A percentile compares a stretch with the other conserved stretches of the same genome.
These are phyloP conservation scores for Drosophila siamana DNA, from an alignment of 2,888 invertebrate species.

Conservation along the genomic window DNA sequence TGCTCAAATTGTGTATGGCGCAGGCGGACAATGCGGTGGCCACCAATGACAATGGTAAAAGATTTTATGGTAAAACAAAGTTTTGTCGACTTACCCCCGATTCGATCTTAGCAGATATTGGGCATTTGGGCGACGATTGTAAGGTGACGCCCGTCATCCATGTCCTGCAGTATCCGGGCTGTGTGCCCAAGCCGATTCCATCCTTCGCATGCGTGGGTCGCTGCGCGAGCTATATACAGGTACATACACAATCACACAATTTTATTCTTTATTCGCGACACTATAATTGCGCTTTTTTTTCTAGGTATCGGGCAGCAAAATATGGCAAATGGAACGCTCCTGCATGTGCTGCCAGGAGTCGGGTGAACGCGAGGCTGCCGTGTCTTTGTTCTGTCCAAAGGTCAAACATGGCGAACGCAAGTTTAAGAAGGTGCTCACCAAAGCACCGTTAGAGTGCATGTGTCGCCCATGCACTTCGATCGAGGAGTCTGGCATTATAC, in stretches of 20 bases:
- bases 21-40: constrained; percentile 64
- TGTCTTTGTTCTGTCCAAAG: constrained; percentile 95
- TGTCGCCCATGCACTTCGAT: constrained; percentile 96
- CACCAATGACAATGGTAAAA: constrained; percentile 72
- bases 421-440: constrained; percentile 95
- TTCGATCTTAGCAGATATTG: constrained; percentile 69
- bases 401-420: constrained; percentile 94
- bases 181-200: constrained; percentile 96
- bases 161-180: constrained; percentile 95
- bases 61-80: background rate
- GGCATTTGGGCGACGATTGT: constrained; percentile 90
- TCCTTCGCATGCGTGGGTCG: constrained; percentile 96
- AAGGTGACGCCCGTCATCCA: constrained; percentile 96
- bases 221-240: constrained; percentile 96
- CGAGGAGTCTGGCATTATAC: constrained; percentile 94
- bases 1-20: constrained; percentile 61
- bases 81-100: background rate
- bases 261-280: background rate
- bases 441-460: constrained; percentile 97
- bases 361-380: constrained; percentile 95
- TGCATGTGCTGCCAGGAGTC: constrained; percentile 98
- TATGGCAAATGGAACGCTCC: constrained; percentile 98
- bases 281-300: background rate
- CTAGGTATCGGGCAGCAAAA: constrained; percentile 96
- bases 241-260: constrained; percentile 83